Evolutionary conservation across 2,888 invertebrate species (phyloP).

Genomic region (Tryphoninae sp.): DNA sequence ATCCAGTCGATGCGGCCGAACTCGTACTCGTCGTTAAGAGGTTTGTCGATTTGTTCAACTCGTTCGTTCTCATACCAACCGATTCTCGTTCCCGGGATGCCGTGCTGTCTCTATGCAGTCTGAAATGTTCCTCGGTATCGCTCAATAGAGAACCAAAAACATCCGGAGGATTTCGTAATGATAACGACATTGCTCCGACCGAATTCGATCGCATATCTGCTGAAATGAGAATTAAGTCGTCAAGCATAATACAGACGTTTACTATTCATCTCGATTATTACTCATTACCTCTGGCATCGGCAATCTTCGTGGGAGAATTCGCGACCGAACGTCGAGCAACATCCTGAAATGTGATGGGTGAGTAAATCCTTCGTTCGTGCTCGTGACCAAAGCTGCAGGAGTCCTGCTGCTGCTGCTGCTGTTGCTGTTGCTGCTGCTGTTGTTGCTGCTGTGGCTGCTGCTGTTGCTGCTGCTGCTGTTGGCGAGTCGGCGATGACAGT

Average conservation of each 20-base stretch:
- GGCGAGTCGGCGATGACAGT: conserved; percentile 66
- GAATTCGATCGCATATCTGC: conserved; percentile 88
- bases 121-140: conserved; percentile 84
- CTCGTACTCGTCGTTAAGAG: neutral
- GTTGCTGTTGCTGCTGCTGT: conserved; percentile 64
- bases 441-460: conserved; percentile 68
- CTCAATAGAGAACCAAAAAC: conserved; percentile 84
- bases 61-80: conserved; percentile 58
- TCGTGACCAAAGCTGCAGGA: conserved; percentile 81
- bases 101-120: conserved; percentile 83
- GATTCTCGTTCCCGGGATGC: conserved; percentile 71
- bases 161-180: conserved; percentile 82
- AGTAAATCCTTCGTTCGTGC: conserved; percentile 87
- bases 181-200: conserved; percentile 82
- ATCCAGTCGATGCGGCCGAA: neutral
- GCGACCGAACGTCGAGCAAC: conserved; percentile 90
- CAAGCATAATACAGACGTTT: neutral
- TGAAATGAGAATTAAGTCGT: conserved; percentile 17
- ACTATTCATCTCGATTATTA: neutral
- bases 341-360: conserved; percentile 92
- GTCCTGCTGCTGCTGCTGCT: conserved; percentile 59
- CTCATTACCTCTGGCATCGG: conserved; percentile 77
- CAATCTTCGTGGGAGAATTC: conserved; percentile 87
- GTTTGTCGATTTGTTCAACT: neutral
- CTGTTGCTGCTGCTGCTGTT: conserved; percentile 52